A percentile compares a stretch with the other conserved stretches of the same genome.
Conservation (phyloP, 1,140 invertebrate species). For the Metopolophium dirhodum region DNA sequence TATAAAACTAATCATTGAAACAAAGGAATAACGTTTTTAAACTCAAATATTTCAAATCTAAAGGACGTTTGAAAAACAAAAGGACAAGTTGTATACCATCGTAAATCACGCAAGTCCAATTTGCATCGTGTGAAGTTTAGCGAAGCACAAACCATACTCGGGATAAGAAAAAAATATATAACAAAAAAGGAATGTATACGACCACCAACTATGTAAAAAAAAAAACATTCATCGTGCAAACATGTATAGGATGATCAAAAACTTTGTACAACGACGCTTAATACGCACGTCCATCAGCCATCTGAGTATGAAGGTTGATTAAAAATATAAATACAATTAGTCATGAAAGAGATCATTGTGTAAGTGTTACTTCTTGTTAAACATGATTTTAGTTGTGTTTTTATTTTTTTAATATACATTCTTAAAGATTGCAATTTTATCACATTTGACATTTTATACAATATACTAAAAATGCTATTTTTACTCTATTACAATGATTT, state of each 20-base stretch:
- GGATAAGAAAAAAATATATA: background rate
- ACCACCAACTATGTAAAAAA: background rate
- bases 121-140: constrained; percentile 42
- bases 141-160: background rate
- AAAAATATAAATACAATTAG: background rate
- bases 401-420: background rate
- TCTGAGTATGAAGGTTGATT: background rate
- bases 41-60: background rate
- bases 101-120: background rate
- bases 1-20: background rate
- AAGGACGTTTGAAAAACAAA: background rate
- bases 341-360: background rate
- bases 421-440: background rate
- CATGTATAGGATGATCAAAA: background rate
- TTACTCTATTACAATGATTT: background rate
- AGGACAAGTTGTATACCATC: constrained; percentile 13
- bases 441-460: background rate
- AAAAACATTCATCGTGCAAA: background rate
- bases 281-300: background rate
- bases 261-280: background rate
- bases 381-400: background rate
- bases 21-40: background rate
- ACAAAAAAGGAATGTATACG: background rate
- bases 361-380: background rate
- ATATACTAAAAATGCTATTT: background rate